Base-by-base conservation (phyloP, 2,797 vertebrate species). In the Salmo trutta region DNA sequence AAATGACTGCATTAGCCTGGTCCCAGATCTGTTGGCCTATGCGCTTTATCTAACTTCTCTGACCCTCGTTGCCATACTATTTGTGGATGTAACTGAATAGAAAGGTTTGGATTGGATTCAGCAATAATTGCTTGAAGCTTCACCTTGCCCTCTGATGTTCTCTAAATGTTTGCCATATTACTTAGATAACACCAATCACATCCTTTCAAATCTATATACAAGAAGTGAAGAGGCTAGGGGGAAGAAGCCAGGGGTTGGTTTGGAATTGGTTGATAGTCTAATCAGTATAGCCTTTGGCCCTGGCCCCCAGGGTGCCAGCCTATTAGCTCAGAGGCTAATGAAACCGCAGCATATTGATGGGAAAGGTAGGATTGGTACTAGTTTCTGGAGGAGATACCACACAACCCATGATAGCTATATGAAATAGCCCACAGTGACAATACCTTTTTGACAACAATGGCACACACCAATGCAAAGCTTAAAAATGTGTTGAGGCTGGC, bases 231-330 rank as follows among this genome's bases (percentile, higher is more conserved):
- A 17, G 33, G 6, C 41, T 71, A 71, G 2, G 75, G 31, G 62
- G 73, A 68, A 69, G 73, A 80, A 83, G 82, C 77, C 72, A 47
- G 41, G 73, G 62, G 66, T 84, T 54, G n/a, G 81, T 84, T 78
- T 83, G 71, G 76, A 82, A 76, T 71, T 62, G 73, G 79, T 70
- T 81, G 67, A 77, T 73, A 78, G 76, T 77, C 73, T 81, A 74
- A 16, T 75, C 71, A 83, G 80, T 79, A 47, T 79, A 81, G 81
- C 83, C 82, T 71, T 79, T 74, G 72, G 85, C 80, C 69, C 75
- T 79, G 82, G 81, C 79, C 77, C 77, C 76, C 31, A 12, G 8
- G 53, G 82, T 81, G 80, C 76, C 77, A 82, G 82, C 81, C 79
- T 77, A 74, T 76, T 77, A 36, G 73, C 78, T 82, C 71, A 3